Base-by-base conservation (phyloP, 2,888 invertebrate species). In the Pammene fasciana region DNA sequence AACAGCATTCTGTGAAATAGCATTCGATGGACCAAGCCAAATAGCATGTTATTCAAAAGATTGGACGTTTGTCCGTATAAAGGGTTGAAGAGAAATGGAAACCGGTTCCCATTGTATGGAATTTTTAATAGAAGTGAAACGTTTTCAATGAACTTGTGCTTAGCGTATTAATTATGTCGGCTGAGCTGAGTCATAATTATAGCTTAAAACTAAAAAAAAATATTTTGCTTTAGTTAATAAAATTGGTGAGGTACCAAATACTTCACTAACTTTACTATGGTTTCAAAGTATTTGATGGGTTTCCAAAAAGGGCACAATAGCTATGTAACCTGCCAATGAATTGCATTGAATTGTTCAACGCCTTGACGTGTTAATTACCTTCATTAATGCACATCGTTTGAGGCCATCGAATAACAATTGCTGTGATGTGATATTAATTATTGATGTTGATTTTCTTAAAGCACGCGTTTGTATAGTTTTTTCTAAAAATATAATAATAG, bases 291-390 rank as follows among this genome's bases (percentile, higher is more conserved):
- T 50, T 18, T 50, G n/a, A 18, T 13, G 38, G 18, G n/a, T 26
- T 59, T 38, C 64, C 36, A 8, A 43, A 65, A 59, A 64, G 1
- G 68, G 57, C 11, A 68, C 68, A 68, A 68, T 68, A 50, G 50
- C 14, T 3, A 41, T 11, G 52, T 16, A 43, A 7, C 13, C 52
- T 64, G 57, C 64, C 68, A 68, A 65, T 36, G 18, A 11, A 48
- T 56, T 50, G 50, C 18, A 26, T 26, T 26, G 26, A 26, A 26
- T 26, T 26, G 26, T 43, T 36, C 16, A 57, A 56, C 45, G 52
- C 52, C 45, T 62, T 52, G 62, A 52, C 26, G 62, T 52, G 48
- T 18, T 50, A 8, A 54, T 3, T n/a, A 10, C 46, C 14, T 14
- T 14, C 5, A 14, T 46, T 11, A n/a, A 46, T 13, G 14, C 9